Evolutionary conservation across 2,113 vertebrate species (phyloP).

Genomic region (Callionymus lyra): DNA sequence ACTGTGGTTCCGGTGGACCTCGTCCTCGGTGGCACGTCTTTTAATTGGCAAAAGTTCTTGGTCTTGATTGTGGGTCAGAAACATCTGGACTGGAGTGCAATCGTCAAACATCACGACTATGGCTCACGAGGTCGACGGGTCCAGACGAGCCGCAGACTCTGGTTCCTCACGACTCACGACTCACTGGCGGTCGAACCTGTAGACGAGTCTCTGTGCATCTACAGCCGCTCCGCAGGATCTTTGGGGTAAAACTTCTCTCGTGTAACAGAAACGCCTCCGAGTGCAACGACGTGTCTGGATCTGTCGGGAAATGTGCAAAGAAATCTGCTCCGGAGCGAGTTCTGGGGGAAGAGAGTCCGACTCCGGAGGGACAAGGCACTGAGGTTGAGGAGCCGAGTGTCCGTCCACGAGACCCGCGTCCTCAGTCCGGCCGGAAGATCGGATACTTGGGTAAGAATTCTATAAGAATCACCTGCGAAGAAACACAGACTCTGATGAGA

Average conservation of each 20-base stretch:
- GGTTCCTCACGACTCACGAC: too few relatives aligned
- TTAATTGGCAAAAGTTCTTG: not conserved
- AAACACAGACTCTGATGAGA: too few relatives aligned
- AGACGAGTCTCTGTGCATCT: too few relatives aligned
- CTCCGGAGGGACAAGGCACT: conserved; percentile 95
- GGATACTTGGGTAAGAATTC: conserved; percentile 99
- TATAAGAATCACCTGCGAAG: conserved; percentile 95
- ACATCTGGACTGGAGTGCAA: not conserved
- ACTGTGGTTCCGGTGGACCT: not conserved
- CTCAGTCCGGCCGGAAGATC: conserved; percentile 97
- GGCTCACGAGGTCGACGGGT: conserved; percentile 77
- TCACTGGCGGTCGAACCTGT: too few relatives aligned
- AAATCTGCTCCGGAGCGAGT: conserved; percentile 84
- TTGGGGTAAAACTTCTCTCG: conserved; percentile 68
- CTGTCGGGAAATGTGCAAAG: conserved; percentile 87
- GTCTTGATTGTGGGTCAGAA: conserved; percentile 1
- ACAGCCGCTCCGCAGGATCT: conserved; percentile 43
- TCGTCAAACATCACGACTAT: conserved; percentile 67
- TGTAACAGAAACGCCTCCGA: conserved; percentile 64
- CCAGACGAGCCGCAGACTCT: conserved; percentile 89
- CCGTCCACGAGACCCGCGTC: conserved; percentile 55
- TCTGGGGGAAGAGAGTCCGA: too few relatives aligned
- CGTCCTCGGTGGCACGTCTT: not conserved
- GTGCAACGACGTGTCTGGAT: conserved; percentile 76
- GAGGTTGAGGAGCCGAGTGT: conserved; percentile 80